Evolutionary conservation across 2,797 vertebrate species (phyloP).

Genomic region (Scolopax rusticola): DNA sequence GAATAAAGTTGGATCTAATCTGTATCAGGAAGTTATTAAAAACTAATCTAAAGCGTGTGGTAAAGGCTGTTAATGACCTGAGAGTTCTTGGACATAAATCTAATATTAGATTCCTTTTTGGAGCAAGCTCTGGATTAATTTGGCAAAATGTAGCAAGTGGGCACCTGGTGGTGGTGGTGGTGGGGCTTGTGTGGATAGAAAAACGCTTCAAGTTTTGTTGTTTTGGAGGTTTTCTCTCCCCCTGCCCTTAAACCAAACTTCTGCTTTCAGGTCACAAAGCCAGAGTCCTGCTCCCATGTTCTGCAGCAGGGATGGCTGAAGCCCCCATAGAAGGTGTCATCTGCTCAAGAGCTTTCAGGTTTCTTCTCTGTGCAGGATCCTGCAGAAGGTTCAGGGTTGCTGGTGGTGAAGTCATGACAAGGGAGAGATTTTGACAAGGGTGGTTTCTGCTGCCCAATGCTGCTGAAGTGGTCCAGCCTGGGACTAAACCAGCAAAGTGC

Average conservation of each 20-base stretch:
- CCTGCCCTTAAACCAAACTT: background rate
- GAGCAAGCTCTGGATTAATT: background rate
- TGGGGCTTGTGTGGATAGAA: background rate
- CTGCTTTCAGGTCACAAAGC: background rate
- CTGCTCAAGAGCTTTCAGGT: background rate
- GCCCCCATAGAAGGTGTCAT: background rate
- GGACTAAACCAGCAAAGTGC: background rate
- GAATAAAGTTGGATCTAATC: background rate
- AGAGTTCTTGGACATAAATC: background rate
- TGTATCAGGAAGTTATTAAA: background rate
- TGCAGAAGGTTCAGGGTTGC: background rate
- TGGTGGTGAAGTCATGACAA: background rate
- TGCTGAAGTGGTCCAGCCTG: background rate
- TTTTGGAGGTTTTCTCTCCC: background rate
- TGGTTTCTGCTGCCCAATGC: background rate
- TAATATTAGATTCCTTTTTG: background rate
- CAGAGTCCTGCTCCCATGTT: accelerated
- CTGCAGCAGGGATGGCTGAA: background rate
- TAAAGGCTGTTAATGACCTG: background rate
- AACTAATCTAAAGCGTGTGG: background rate
- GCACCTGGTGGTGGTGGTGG: background rate
- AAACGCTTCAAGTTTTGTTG: background rate
- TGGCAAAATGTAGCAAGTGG: background rate
- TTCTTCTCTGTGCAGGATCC: background rate
- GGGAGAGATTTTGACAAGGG: background rate